These are phyloP conservation scores for Dromococcyx pavoninus DNA, from an alignment of 2,797 vertebrate species.

Conservation along the genomic window DNA sequence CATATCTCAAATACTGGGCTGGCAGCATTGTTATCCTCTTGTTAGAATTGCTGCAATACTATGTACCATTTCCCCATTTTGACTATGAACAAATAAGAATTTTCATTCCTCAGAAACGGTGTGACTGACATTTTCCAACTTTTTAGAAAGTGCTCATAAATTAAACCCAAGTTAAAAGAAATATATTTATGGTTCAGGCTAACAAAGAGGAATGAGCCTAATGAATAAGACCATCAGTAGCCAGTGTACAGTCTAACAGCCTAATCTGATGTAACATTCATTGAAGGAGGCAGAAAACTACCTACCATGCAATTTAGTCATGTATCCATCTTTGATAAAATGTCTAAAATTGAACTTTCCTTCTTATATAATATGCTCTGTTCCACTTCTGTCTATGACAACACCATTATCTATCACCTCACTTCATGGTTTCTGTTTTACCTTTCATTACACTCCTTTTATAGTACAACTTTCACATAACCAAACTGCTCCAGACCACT, in stretches of 20 bases:
- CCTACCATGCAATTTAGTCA: neutral
- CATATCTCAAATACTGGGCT: neutral
- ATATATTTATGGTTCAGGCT: neutral
- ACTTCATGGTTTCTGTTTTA: neutral
- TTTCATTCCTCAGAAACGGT: neutral
- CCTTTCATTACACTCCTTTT: neutral
- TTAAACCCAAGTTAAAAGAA: neutral
- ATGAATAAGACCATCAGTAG: neutral
- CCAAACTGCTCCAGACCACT: neutral
- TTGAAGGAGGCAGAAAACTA: neutral
- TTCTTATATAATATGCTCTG: neutral
- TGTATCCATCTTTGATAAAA: neutral
- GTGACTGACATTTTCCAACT: neutral
- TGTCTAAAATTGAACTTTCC: neutral
- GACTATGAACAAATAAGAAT: neutral
- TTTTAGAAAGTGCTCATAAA: neutral
- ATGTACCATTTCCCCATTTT: neutral
- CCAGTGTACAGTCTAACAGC: neutral
- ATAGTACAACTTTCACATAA: neutral
- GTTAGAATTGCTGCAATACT: neutral
- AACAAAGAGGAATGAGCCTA: neutral
- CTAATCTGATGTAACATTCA: neutral
- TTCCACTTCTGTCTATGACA: rapidly evolving
- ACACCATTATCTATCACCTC: neutral
- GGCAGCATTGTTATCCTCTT: neutral